Evolutionary conservation across 2,113 vertebrate species (phyloP).

Genomic region (Suncus etruscus): DNA sequence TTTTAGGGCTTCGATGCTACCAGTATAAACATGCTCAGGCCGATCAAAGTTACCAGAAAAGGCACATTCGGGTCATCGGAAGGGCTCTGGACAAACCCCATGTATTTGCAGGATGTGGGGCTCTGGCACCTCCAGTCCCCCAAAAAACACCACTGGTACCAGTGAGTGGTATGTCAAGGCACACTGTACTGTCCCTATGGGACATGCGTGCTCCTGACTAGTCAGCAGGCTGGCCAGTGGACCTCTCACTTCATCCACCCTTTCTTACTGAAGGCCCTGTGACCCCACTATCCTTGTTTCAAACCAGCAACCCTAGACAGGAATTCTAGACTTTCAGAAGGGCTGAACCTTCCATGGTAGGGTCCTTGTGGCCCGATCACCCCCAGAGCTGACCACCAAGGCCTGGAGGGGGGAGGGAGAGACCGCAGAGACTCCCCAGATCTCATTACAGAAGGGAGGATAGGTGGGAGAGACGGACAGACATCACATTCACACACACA

Average conservation of each 20-base stretch:
- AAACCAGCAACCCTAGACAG: neutral
- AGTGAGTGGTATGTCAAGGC: too few relatives aligned
- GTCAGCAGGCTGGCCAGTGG: neutral
- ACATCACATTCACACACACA: too few relatives aligned
- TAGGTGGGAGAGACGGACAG: too few relatives aligned
- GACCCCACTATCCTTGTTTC: neutral
- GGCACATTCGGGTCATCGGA: neutral
- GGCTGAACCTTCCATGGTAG: too few relatives aligned
- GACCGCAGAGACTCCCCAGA: too few relatives aligned
- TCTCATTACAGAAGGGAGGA: too few relatives aligned
- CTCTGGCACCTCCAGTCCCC: too few relatives aligned
- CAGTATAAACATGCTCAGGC: neutral
- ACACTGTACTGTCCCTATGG: too few relatives aligned
- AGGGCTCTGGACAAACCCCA: neutral
- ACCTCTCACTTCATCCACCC: neutral
- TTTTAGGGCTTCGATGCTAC: neutral
- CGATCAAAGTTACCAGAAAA: neutral
- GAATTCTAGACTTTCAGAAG: neutral
- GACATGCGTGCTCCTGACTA: too few relatives aligned
- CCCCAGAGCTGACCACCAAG: neutral
- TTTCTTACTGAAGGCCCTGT: slow-evolving; percentile 4
- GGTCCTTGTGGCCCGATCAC: neutral
- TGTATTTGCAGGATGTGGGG: neutral
- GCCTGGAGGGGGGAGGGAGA: too few relatives aligned
- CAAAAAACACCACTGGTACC: too few relatives aligned